These are phyloP conservation scores for Polia nebulosa DNA, from an alignment of 2,888 invertebrate genomes.

Conservation along the genomic window DNA sequence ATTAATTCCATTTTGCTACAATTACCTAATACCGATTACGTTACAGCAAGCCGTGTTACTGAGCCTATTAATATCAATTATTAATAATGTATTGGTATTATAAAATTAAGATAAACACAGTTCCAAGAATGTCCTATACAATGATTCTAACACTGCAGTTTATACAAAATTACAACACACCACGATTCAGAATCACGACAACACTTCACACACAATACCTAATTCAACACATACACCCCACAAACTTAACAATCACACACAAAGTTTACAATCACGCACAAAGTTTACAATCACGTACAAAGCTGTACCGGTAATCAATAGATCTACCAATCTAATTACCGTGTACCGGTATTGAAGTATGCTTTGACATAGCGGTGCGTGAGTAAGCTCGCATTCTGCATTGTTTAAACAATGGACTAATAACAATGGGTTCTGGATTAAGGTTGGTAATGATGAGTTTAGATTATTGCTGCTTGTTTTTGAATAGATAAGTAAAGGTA, in stretches of 20 bases:
- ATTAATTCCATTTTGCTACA: too few species aligned
- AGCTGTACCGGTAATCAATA: constrained; percentile 6
- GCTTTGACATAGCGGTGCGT: constrained; percentile 30
- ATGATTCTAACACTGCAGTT: background rate
- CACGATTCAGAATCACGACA: background rate
- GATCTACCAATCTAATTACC: constrained; percentile 51
- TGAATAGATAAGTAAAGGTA: background rate
- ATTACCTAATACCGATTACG: too few species aligned
- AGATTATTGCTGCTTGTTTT: constrained; percentile 2
- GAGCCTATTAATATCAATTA: too few species aligned
- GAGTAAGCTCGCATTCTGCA: constrained; percentile 53
- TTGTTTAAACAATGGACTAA: constrained; percentile 57
- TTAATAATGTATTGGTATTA: too few species aligned
- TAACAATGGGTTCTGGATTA: constrained; percentile 45
- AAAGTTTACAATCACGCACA: background rate
- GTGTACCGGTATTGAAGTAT: constrained; percentile 5
- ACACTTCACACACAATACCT: constrained; percentile 13
- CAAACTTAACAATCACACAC: too few species aligned
- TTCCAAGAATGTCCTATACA: background rate
- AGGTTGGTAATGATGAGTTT: constrained; percentile 1
- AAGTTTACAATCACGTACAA: background rate
- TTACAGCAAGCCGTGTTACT: too few species aligned
- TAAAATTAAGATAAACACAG: background rate
- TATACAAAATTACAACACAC: background rate
- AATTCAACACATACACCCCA: background rate